A percentile compares a stretch with the other conserved stretches of the same genome.
phyloP scores from a whole-genome alignment of 2,888 invertebrate species.

The Cantharis rustica region DNA sequence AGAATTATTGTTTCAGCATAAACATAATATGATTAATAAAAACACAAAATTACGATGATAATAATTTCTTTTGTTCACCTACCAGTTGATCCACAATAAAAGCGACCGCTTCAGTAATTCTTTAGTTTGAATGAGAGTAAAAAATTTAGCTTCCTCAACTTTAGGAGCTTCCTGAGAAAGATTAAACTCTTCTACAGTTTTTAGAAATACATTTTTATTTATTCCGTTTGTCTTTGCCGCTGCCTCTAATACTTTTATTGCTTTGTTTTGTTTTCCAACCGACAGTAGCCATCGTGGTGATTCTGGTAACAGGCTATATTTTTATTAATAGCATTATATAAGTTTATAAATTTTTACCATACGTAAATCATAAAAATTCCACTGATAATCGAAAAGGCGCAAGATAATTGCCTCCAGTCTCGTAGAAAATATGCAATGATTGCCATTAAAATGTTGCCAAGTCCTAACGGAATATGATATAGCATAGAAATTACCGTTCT shows the following conservation, averaged over 20 bases:
- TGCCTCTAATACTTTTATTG: constrained; percentile 54
- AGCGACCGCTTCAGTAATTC: constrained; percentile 60
- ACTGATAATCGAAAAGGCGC: constrained; percentile 60
- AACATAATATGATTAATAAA: background rate
- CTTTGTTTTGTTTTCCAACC: constrained; percentile 59
- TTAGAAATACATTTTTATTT: constrained; percentile 31
- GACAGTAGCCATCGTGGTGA: constrained; percentile 68
- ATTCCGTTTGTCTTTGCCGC: constrained; percentile 49
- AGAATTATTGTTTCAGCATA: background rate
- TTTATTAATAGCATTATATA: background rate
- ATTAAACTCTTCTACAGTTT: constrained; percentile 41
- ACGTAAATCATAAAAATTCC: constrained; percentile 58
- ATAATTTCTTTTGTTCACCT: constrained; percentile 33
- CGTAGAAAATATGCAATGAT: constrained; percentile 61
- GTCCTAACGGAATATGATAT: constrained; percentile 67
- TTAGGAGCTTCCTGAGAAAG: constrained; percentile 39
- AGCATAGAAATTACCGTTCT: constrained; percentile 65
- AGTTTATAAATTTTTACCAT: constrained; percentile 52
- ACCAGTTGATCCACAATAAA: constrained; percentile 63
- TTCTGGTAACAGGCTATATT: constrained; percentile 60
- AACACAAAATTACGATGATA: background rate
- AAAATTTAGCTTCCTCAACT: constrained; percentile 50
- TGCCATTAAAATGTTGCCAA: constrained; percentile 65
- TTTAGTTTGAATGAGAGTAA: constrained; percentile 57
- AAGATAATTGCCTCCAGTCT: constrained; percentile 66